These are phyloP conservation scores for Leucopsar rothschildi DNA, from an alignment of 2,113 vertebrate species.

Conservation along the genomic window DNA sequence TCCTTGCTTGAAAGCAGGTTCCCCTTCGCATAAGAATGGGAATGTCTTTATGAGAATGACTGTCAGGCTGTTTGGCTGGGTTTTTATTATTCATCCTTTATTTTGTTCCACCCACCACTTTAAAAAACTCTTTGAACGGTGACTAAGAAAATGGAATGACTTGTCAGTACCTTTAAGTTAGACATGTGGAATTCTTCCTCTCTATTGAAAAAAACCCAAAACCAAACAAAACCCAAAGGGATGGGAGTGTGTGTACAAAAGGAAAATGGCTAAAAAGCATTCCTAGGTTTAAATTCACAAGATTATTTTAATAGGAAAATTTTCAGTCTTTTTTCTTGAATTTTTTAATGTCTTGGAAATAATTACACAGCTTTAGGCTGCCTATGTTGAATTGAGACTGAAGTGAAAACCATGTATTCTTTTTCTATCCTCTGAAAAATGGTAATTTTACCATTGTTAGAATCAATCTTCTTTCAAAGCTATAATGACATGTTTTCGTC, in stretches of 20 bases:
- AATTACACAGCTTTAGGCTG: slow-evolving; percentile 21
- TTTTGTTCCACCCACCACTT: neutral
- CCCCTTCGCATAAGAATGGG: neutral
- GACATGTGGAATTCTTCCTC: neutral
- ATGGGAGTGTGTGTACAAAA: neutral
- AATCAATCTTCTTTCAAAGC: slow-evolving; percentile 60
- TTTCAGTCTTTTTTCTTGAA: neutral
- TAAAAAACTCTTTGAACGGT: neutral
- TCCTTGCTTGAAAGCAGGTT: neutral
- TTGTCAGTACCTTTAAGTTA: neutral
- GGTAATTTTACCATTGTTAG: slow-evolving; percentile 60
- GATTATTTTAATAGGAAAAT: neutral
- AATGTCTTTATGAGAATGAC: neutral
- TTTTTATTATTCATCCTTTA: neutral
- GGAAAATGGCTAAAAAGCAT: neutral
- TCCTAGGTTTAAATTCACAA: neutral
- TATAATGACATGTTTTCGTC: slow-evolving; percentile 66
- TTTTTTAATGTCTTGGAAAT: neutral
- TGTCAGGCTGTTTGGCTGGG: neutral
- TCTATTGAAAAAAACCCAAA: neutral
- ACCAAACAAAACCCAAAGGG: neutral
- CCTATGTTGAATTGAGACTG: neutral
- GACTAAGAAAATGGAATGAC: neutral
- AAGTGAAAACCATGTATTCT: slow-evolving; percentile 2
- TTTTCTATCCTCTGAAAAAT: slow-evolving; percentile 18